These are phyloP conservation scores for Rhinichthys osculus DNA, from an alignment of 2,797 vertebrate genomes.

Conservation along the genomic window DNA sequence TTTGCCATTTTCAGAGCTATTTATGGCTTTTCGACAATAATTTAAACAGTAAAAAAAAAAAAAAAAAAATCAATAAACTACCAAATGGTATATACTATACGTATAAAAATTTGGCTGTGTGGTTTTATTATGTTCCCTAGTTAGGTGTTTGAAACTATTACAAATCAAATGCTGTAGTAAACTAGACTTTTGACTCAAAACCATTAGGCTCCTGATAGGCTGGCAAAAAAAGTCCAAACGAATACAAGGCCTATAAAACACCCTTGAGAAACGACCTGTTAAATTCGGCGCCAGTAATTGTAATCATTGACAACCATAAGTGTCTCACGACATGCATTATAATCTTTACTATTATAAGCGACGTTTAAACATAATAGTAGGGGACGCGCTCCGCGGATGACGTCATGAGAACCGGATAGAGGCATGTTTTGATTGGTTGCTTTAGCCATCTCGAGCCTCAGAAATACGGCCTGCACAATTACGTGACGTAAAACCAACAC, in stretches of 20 bases:
- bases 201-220: neutral
- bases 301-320: conserved; percentile 18
- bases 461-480: conserved; percentile 10
- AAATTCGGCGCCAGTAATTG: conserved; percentile 51
- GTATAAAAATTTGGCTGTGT: no score
- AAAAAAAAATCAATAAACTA: no score
- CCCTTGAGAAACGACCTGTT: conserved; percentile 17
- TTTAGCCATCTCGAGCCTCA: neutral
- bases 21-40: no score
- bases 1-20: no score
- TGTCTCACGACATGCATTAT: conserved; percentile 42
- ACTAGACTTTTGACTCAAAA: neutral
- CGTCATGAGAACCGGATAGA: conserved; percentile 24
- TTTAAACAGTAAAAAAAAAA: no score
- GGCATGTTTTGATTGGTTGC: conserved; percentile 16
- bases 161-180: no score
- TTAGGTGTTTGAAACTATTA: no score
- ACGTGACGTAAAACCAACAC: conserved; percentile 27
- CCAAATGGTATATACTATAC: no score
- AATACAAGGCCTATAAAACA: neutral
- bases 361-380: neutral
- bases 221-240: neutral
- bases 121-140: no score
- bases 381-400: neutral
- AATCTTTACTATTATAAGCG: conserved; percentile 34